These are phyloP conservation scores for Gallinago media DNA, from an alignment of 2,113 vertebrate genomes.

Conservation along the genomic window DNA sequence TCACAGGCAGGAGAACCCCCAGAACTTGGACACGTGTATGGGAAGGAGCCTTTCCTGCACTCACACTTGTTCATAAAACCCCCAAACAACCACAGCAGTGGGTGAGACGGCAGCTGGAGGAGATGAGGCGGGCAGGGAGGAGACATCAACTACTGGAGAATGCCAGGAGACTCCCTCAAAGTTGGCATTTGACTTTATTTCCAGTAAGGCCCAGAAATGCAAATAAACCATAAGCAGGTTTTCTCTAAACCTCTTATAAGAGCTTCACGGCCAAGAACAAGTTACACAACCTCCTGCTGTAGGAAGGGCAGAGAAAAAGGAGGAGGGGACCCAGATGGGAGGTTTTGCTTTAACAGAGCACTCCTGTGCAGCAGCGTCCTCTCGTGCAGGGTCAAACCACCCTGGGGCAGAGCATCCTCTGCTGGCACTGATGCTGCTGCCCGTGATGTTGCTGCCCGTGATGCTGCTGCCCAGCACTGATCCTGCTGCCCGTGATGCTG, in stretches of 20 bases:
- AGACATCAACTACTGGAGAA: rapidly evolving
- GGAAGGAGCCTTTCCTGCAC: not conserved
- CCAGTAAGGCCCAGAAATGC: not conserved
- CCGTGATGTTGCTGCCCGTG: not conserved
- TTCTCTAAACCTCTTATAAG: not conserved
- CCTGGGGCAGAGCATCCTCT: not conserved
- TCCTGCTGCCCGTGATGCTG: not conserved
- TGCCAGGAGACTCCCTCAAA: not conserved
- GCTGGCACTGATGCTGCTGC: not conserved
- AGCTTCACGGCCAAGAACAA: rapidly evolving
- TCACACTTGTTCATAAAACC: not conserved
- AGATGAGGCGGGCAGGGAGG: not conserved
- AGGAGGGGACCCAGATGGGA: not conserved
- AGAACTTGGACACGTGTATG: rapidly evolving
- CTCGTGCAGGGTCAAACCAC: not conserved
- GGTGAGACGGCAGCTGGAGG: not conserved
- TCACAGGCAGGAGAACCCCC: not conserved
- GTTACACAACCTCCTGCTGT: not conserved
- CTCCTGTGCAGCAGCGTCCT: not conserved
- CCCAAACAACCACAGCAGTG: rapidly evolving
- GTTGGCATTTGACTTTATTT: not conserved
- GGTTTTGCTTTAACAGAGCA: not conserved
- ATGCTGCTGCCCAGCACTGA: not conserved
- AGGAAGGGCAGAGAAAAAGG: not conserved
- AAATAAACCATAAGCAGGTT: not conserved